Conservation (phyloP, 2,797 vertebrate genomes). For the Premnoplex brunnescens region DNA sequence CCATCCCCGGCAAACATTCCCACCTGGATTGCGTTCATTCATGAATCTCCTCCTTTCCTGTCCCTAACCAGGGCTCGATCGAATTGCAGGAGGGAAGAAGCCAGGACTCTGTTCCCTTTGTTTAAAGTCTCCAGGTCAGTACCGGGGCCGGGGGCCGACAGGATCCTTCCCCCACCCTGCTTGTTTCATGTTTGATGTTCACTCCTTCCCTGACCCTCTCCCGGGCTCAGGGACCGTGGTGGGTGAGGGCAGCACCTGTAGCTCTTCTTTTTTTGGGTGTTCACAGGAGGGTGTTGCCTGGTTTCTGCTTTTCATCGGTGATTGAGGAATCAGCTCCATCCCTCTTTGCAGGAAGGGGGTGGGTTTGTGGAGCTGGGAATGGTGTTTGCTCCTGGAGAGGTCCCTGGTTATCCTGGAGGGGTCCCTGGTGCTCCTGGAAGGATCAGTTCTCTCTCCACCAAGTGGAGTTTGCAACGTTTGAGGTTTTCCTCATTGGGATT, state of each 20-base stretch:
- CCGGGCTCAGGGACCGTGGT: background rate
- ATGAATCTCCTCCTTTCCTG: constrained; percentile 82
- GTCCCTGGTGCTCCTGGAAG: background rate
- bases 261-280: background rate
- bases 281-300: background rate
- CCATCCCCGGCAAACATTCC: background rate
- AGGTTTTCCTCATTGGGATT: background rate
- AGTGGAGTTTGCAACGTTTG: background rate
- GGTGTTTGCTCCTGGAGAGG: background rate
- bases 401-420: background rate
- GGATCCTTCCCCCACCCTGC: background rate
- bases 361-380: background rate
- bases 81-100: constrained; percentile 81
- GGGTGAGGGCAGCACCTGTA: background rate
- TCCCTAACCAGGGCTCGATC: constrained; percentile 82
- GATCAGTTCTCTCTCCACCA: too few relatives aligned
- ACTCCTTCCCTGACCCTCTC: background rate
- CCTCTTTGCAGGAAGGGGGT: background rate
- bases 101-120: constrained; percentile 83
- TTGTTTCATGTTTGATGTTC: background rate
- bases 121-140: constrained; percentile 85
- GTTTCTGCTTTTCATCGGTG: fast-evolving
- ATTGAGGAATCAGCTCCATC: fast-evolving
- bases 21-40: constrained; percentile 54
- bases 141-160: constrained; percentile 55